These are phyloP conservation scores for Chionodraco myersi DNA, from an alignment of 2,113 vertebrate genomes.

Conservation along the genomic window DNA sequence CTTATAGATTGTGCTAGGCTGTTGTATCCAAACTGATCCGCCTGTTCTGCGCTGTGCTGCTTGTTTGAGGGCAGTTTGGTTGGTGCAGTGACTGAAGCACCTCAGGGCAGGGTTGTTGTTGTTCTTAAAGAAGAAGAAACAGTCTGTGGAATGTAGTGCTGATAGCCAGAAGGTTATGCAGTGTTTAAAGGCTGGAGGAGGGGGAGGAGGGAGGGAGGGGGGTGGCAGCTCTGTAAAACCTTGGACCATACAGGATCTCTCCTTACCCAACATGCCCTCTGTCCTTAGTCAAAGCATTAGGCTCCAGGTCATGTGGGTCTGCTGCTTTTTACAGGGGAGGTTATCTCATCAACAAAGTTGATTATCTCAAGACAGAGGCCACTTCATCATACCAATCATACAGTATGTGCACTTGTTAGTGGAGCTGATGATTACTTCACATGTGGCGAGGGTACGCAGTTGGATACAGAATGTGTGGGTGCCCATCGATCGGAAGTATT, in stretches of 20 bases:
- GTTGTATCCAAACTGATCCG: conserved; percentile 34
- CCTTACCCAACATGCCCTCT: conserved; percentile 68
- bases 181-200: conserved; percentile 64
- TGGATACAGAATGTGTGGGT: neutral
- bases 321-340: conserved; percentile 40
- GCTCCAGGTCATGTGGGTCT: conserved; percentile 65
- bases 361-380: conserved; percentile 62
- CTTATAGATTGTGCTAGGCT: conserved; percentile 72
- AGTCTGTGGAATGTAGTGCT: conserved; percentile 76
- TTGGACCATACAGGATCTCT: conserved; percentile 58
- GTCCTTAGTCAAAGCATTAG: conserved; percentile 62
- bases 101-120: conserved; percentile 76
- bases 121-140: conserved; percentile 75
- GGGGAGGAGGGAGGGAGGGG: conserved; percentile 16
- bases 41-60: conserved; percentile 29
- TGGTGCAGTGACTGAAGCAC: conserved; percentile 63
- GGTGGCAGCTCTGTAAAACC: conserved; percentile 48
- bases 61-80: conserved; percentile 61
- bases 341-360: conserved; percentile 68
- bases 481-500: neutral
- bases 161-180: conserved; percentile 80
- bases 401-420: conserved; percentile 30
- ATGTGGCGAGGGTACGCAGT: neutral
- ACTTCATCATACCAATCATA: conserved; percentile 65
- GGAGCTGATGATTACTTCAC: conserved; percentile 57